Evolutionary conservation across 1,140 invertebrate genomes (phyloP).

Genomic region (Saccostrea glomerata): DNA sequence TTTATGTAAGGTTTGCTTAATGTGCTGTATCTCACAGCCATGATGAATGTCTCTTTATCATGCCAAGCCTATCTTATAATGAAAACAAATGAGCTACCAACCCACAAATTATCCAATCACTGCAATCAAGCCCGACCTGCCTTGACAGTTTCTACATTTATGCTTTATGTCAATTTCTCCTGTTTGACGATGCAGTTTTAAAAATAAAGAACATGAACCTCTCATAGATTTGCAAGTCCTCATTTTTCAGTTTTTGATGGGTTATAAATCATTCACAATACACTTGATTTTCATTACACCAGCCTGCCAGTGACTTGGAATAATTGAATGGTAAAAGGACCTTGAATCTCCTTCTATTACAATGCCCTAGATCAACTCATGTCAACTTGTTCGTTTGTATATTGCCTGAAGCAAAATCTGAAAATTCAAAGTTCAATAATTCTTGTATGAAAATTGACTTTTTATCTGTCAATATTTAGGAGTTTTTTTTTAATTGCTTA

Average conservation of each 20-base stretch:
- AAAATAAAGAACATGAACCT: not conserved
- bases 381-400: not conserved
- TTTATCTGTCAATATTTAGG: too few relatives aligned
- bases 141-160: conserved; percentile 22
- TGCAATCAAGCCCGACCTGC: conserved; percentile 18
- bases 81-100: conserved; percentile 65
- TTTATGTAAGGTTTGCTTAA: conserved; percentile 60
- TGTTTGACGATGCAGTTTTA: not conserved
- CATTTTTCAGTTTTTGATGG: conserved; percentile 27
- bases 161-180: conserved; percentile 28
- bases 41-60: conserved; percentile 68
- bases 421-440: not conserved
- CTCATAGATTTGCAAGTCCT: conserved; percentile 11
- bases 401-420: not conserved
- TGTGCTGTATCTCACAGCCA: conserved; percentile 50
- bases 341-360: not conserved
- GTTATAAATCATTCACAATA: conserved; percentile 26
- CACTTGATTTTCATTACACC: conserved; percentile 22
- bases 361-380: conserved; percentile 22
- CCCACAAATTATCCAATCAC: conserved; percentile 36
- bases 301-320: conserved; percentile 15
- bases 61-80: conserved; percentile 69
- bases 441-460: not conserved
- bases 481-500: too few relatives aligned
- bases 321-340: conserved; percentile 13